Evolutionary conservation across 2,797 vertebrate genomes (phyloP).

Genomic region (Buceros bicornis): DNA sequence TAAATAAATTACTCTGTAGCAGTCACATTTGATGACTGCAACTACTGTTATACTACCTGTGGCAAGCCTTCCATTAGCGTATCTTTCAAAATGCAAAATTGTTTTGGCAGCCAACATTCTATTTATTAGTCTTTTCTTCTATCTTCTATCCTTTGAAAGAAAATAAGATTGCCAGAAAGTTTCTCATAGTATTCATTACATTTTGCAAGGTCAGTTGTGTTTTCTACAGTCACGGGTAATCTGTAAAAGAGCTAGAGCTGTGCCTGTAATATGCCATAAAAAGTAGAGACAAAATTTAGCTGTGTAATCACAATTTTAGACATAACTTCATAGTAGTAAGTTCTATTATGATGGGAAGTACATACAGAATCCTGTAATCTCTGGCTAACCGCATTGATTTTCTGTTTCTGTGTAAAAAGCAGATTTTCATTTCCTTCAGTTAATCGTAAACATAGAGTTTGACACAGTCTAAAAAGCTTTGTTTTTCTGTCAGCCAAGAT

Average conservation of each 20-base stretch:
- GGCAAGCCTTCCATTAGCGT: constrained; percentile 24
- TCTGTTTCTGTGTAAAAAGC: constrained; percentile 37
- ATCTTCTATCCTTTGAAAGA: constrained; percentile 30
- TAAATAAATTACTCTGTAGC: constrained; percentile 51
- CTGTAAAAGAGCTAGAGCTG: constrained; percentile 15
- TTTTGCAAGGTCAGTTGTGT: constrained; percentile 18
- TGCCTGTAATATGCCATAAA: background rate
- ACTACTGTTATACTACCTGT: constrained; percentile 41
- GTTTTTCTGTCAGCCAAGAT: constrained; percentile 51
- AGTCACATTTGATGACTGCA: constrained; percentile 44
- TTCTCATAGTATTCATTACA: constrained; percentile 14
- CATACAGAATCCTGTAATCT: constrained; percentile 49
- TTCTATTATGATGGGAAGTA: constrained; percentile 44
- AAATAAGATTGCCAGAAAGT: constrained; percentile 36
- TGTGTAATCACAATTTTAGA: constrained; percentile 25
- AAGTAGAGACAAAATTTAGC: constrained; percentile 24
- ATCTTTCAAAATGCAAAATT: constrained; percentile 63
- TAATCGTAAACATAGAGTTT: constrained; percentile 26
- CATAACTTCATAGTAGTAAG: constrained; percentile 38
- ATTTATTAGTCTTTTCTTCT: constrained; percentile 28
- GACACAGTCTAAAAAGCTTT: constrained; percentile 28
- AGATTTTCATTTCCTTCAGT: constrained; percentile 62
- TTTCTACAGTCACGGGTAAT: constrained; percentile 28
- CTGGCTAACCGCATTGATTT: constrained; percentile 34
- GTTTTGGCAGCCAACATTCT: constrained; percentile 16